Percentiles rank a stretch among this genome's conserved stretches.
These are phyloP conservation scores for Drosophila ogumai DNA, from an alignment of 1,140 invertebrate genomes.

Conservation along the genomic window DNA sequence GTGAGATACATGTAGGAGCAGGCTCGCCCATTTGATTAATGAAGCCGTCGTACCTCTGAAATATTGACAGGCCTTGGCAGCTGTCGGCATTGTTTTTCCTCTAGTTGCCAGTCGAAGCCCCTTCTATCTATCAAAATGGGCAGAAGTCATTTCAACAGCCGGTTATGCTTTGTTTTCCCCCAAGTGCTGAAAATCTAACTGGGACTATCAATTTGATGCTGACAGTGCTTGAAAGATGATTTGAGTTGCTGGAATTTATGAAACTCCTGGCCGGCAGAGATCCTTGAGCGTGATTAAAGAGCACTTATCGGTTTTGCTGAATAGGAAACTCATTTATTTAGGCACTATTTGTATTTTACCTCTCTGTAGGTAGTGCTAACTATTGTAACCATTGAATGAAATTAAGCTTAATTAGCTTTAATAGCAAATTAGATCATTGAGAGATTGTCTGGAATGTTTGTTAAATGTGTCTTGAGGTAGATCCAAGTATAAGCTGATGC, in stretches of 20 bases:
- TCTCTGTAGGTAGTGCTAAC: too few relatives aligned
- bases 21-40: slow-evolving; percentile 66
- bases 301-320: neutral
- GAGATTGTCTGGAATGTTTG: neutral
- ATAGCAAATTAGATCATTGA: neutral
- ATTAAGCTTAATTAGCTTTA: neutral
- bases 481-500: too few relatives aligned
- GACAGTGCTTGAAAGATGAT: slow-evolving; percentile 50
- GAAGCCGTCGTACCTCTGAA: slow-evolving; percentile 63
- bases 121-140: slow-evolving; percentile 67
- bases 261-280: neutral
- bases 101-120: slow-evolving; percentile 11
- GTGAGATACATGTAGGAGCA: slow-evolving; percentile 6
- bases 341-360: neutral
- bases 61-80: slow-evolving; percentile 66
- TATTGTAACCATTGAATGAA: neutral
- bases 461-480: neutral
- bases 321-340: neutral
- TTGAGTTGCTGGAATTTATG: slow-evolving; percentile 26
- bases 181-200: slow-evolving; percentile 42
- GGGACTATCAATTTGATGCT: slow-evolving; percentile 67
- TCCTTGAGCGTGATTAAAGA: slow-evolving; percentile 2
- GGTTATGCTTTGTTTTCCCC: slow-evolving; percentile 32
- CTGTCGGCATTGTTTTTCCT: slow-evolving; percentile 53
- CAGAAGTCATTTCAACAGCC: slow-evolving; percentile 71